A percentile compares a stretch with the other conserved stretches of the same genome.
These are phyloP conservation scores for Harpalus rufipes DNA, from an alignment of 2,888 invertebrate species.

Conservation along the genomic window DNA sequence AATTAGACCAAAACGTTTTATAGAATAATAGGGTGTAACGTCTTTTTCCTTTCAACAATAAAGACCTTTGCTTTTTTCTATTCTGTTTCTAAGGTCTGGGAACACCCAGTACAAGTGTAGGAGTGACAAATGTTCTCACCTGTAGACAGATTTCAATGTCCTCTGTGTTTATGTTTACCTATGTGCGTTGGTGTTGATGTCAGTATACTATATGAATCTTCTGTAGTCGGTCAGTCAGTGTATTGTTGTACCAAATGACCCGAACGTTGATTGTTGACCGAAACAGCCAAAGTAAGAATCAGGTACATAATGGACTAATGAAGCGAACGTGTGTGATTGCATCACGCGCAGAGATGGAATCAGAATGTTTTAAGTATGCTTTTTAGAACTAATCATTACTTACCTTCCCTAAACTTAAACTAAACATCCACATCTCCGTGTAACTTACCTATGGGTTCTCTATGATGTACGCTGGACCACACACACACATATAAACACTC, in stretches of 20 bases:
- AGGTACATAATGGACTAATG: conserved; percentile 47
- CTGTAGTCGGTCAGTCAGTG: conserved; percentile 5
- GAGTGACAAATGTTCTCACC: conserved; percentile 29
- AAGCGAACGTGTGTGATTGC: conserved; percentile 54
- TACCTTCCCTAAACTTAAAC: neutral
- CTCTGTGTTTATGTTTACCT: neutral
- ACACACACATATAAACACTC: neutral
- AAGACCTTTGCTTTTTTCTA: neutral
- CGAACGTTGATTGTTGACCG: conserved; percentile 20
- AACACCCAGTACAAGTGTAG: conserved; percentile 7
- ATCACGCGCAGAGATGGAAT: conserved; percentile 35
- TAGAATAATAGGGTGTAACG: neutral
- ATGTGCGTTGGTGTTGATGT: conserved; percentile 2
- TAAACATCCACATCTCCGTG: neutral
- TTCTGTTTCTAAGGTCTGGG: neutral
- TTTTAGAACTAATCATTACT: no score
- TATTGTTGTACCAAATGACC: conserved; percentile 1
- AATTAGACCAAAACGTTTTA: no score
- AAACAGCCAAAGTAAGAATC: conserved; percentile 52
- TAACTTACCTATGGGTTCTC: conserved; percentile 6
- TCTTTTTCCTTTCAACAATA: neutral
- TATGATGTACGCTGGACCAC: conserved; percentile 43
- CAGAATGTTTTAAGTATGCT: no score
- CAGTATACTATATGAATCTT: neutral
- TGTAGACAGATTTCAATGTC: neutral